phyloP scores from a whole-genome alignment of 1,140 invertebrate genomes.

The Anastrepha obliqua region DNA sequence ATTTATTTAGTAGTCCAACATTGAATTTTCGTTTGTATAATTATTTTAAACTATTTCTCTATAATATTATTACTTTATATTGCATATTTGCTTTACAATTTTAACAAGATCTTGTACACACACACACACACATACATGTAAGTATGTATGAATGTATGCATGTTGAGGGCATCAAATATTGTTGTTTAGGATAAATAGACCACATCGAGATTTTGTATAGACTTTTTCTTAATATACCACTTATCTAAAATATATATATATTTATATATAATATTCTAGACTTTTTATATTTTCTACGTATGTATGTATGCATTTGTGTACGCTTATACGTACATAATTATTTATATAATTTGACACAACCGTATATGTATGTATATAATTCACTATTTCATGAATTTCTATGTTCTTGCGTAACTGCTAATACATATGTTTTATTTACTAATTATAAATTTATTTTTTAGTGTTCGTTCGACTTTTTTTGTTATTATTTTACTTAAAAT shows the following conservation, averaged over 20 bases:
- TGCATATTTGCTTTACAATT: constrained; percentile 40
- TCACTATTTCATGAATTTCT: constrained; percentile 26
- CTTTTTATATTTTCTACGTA: constrained; percentile 19
- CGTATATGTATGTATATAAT: constrained; percentile 54
- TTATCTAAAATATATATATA: constrained; percentile 53
- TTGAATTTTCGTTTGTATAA: not conserved
- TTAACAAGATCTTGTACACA: constrained; percentile 29
- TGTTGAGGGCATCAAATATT: not conserved
- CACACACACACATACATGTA: not conserved
- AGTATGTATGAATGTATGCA: not conserved
- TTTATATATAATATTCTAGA: not conserved
- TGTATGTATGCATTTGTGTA: constrained; percentile 4
- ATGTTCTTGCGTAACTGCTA: constrained; percentile 10
- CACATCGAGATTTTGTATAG: constrained; percentile 51
- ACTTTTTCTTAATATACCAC: constrained; percentile 44
- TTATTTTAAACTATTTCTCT: not conserved
- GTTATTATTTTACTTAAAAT: no score
- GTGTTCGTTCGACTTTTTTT: not conserved
- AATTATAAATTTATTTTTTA: not conserved
- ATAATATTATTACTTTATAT: not conserved
- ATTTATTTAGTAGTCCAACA: constrained; percentile 17
- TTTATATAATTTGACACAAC: constrained; percentile 52
- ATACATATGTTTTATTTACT: not conserved
- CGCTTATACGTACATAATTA: constrained; percentile 20
- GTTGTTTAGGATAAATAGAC: constrained; percentile 43